Base-by-base conservation (phyloP, 2,888 invertebrate species). In the Nomada flava region DNA sequence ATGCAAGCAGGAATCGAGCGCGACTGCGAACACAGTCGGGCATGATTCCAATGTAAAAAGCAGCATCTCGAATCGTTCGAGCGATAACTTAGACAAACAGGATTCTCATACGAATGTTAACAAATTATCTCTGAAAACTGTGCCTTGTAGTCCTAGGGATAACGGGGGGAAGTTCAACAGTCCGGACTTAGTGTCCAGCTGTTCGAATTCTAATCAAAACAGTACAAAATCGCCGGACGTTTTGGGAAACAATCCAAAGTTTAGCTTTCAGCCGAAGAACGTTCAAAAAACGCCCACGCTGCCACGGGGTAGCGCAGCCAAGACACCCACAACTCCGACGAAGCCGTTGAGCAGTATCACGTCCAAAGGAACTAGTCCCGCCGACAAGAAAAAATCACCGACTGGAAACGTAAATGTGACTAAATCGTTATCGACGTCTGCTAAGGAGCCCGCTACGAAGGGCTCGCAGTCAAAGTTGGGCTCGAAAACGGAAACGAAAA, bases 161-260 rank as follows among this genome's bases (percentile, higher is more conserved):
- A 91, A 87, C 85, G 72, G 79, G 62, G 87, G 79, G 71, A 93
- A 86, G 89, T 92, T 69, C 52, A 96, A 96, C 89, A 96, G 96
- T 91, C 97, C 97, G 0, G 97, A 97, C 91, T 93, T 97, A 47
- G 96, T 97, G 4, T 96, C 96, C 0, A 96, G 96, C 89, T 97
- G 97, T 91, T 95, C 95, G 0, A 94, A 86, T 68, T 85, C 89
- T 5, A 90, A 88, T 76, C 88, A 91, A 18, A 91, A 86, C 53
- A 87, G 86, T 42, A 93, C 94, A 0, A 96, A 96, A 92, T 95
- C 96, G 9, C 94, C 94, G 50, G 94, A 94, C 82, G 94, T 94
- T 5, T 84, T 94, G 11, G 92, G 92, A 3, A 90, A 89, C 77
- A 85, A 86, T 18, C 71, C 80, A 18, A 86, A 73, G 67, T 64